Conservation (phyloP, 2,113 vertebrate species). For the Syngnathoides biaculeatus region DNA sequence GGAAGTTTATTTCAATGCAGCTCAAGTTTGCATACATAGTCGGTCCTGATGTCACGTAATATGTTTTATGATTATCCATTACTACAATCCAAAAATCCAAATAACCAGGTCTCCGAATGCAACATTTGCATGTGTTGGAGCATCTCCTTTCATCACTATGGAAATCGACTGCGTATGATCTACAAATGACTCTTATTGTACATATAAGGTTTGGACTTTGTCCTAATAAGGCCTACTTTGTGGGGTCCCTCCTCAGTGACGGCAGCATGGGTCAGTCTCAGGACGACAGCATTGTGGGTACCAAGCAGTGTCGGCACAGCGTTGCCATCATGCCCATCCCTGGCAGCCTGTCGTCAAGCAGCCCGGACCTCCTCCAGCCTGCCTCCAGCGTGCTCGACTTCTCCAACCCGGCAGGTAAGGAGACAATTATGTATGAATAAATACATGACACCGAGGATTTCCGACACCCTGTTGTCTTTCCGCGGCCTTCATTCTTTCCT, state of each 20-base stretch:
- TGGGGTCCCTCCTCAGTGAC: constrained; percentile 73
- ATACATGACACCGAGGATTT: neutral
- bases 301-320: constrained; percentile 90
- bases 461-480: constrained; percentile 11
- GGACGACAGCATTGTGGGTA: constrained; percentile 96
- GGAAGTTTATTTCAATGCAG: too few relatives aligned
- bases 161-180: neutral
- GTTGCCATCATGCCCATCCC: constrained; percentile 95
- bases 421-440: neutral
- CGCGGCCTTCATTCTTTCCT: constrained; percentile 15
- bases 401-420: constrained; percentile 86
- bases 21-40: too few relatives aligned
- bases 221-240: neutral
- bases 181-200: too few relatives aligned
- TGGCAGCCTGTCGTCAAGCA: constrained; percentile 88
- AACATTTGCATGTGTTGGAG: neutral
- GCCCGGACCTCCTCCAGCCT: constrained; percentile 91
- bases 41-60: too few relatives aligned
- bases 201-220: neutral
- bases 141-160: neutral
- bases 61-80: too few relatives aligned
- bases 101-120: neutral
- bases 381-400: constrained; percentile 87
- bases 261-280: constrained; percentile 89
- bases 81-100: too few relatives aligned